These are phyloP conservation scores for Hippocampus abdominalis DNA, from an alignment of 2,113 vertebrate species.

Conservation along the genomic window DNA sequence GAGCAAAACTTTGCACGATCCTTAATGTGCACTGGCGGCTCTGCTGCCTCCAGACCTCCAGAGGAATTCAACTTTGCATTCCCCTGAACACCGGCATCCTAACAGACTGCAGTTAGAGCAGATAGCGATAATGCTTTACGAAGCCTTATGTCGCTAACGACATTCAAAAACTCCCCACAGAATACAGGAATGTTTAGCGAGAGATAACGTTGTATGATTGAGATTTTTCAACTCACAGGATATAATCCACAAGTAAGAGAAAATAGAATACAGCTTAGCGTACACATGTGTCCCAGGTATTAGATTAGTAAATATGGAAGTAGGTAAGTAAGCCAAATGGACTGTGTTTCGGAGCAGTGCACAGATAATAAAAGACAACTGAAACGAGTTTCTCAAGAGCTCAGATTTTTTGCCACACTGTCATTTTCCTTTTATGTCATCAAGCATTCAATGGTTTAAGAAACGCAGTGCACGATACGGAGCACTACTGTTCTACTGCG, in stretches of 20 bases:
- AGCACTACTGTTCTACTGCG: no score
- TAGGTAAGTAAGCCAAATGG: no score
- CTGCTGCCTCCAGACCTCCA: conserved; percentile 33
- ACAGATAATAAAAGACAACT: neutral
- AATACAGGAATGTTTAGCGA: conserved; percentile 38
- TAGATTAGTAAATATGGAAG: no score
- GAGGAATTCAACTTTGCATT: conserved; percentile 59
- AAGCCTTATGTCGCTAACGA: conserved; percentile 26
- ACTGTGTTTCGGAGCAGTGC: neutral
- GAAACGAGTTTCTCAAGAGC: neutral
- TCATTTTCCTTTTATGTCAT: no score
- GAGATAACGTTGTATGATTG: conserved; percentile 12
- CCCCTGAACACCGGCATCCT: conserved; percentile 55
- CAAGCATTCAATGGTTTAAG: no score
- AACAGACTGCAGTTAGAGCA: conserved; percentile 11
- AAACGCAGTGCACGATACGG: no score
- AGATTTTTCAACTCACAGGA: neutral
- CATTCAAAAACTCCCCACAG: conserved; percentile 34
- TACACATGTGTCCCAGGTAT: no score
- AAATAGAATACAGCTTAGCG: neutral
- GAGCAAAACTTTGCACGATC: no score
- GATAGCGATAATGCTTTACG: conserved; percentile 25
- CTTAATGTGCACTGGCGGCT: neutral
- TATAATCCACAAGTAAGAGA: neutral
- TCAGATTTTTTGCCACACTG: no score